phyloP scores from a whole-genome alignment of 1,140 invertebrate species.

The Diachasma alloeum region DNA sequence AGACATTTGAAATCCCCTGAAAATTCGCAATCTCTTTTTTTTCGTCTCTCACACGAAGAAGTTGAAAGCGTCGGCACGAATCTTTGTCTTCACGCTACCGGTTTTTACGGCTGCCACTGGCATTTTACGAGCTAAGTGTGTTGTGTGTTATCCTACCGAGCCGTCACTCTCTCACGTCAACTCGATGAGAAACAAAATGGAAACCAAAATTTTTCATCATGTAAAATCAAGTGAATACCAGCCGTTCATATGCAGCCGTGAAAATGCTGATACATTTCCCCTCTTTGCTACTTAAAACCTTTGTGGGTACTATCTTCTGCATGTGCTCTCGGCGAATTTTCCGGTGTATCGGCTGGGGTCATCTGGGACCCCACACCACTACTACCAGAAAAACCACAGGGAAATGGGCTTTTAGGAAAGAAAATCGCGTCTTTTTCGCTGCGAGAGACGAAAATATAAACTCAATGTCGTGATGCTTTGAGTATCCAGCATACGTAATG shows the following conservation, averaged over 20 bases:
- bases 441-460: neutral
- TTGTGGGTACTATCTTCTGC: no score
- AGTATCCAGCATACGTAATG: conserved; percentile 5
- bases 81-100: conserved; percentile 11
- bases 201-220: neutral
- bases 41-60: neutral
- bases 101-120: neutral
- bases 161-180: neutral
- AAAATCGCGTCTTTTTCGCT: neutral
- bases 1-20: neutral
- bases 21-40: neutral
- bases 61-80: neutral
- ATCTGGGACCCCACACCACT: no score
- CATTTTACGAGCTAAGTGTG: neutral
- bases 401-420: neutral
- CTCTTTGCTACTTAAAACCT: no score
- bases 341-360: no score
- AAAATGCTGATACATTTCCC: neutral
- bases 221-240: neutral
- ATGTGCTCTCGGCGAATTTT: no score
- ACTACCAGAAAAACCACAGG: neutral
- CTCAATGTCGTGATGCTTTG: neutral
- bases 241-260: neutral
- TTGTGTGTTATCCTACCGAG: neutral
- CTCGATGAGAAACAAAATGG: neutral